Evolutionary conservation across 2,888 invertebrate genomes (phyloP).

Genomic region (Tinea pellionella): DNA sequence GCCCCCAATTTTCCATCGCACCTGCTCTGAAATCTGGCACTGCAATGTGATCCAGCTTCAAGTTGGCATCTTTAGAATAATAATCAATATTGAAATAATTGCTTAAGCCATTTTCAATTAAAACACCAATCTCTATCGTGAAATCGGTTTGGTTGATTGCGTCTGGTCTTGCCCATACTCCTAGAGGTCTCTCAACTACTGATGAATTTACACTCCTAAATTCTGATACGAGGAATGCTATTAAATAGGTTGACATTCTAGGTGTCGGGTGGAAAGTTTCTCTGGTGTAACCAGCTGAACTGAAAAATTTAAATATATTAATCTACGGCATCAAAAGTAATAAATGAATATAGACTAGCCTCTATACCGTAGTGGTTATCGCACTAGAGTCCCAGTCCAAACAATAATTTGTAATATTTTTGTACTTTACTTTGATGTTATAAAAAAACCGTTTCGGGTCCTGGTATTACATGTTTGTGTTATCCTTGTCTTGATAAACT

Average conservation of each 20-base stretch:
- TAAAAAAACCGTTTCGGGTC: too few relatives aligned
- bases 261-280: constrained; percentile 72
- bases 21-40: constrained; percentile 86
- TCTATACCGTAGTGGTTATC: too few relatives aligned
- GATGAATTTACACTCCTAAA: constrained; percentile 53
- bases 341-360: too few relatives aligned
- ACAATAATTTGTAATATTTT: too few relatives aligned
- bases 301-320: constrained; percentile 23
- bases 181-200: constrained; percentile 15
- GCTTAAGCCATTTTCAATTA: constrained; percentile 59
- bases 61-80: constrained; percentile 61
- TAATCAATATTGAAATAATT: constrained; percentile 71
- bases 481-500: too few relatives aligned
- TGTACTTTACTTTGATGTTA: too few relatives aligned
- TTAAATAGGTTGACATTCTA: constrained; percentile 84
- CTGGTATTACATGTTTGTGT: too few relatives aligned
- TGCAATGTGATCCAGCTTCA: constrained; percentile 87
- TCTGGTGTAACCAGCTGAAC: constrained; percentile 69
- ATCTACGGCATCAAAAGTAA: too few relatives aligned
- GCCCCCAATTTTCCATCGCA: constrained; percentile 95
- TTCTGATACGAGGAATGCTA: constrained; percentile 86
- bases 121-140: constrained; percentile 71
- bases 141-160: constrained; percentile 75
- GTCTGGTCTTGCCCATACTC: constrained; percentile 69
- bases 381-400: too few relatives aligned